Evolutionary conservation across 1,140 invertebrate species (phyloP).

Genomic region (Scaptodrosophila lebanonensis): DNA sequence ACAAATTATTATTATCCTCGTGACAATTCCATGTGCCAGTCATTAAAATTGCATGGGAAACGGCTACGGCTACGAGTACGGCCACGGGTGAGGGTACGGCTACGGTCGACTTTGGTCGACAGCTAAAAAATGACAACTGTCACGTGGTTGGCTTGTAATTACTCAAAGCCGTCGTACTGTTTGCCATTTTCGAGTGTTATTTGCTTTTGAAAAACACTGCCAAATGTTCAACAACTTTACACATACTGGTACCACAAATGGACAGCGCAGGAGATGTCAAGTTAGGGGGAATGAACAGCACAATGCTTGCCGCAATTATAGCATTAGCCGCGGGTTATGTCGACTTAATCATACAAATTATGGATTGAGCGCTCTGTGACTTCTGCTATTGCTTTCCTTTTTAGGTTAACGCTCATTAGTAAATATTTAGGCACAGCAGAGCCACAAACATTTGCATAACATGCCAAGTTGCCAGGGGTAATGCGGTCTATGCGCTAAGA

Average conservation of each 20-base stretch:
- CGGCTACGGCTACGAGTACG: too few relatives aligned
- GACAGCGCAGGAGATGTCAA: conserved; percentile 55
- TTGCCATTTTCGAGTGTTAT: conserved; percentile 18
- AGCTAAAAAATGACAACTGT: conserved; percentile 70
- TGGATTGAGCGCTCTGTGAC: conserved; percentile 13
- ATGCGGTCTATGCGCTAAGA: not conserved
- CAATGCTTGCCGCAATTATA: conserved; percentile 54
- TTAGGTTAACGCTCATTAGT: conserved; percentile 69
- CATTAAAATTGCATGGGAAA: conserved; percentile 49
- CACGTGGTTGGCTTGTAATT: conserved; percentile 54
- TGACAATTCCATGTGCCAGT: conserved; percentile 62
- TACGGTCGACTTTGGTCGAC: too few relatives aligned
- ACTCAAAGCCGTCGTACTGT: conserved; percentile 1
- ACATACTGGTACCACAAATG: conserved; percentile 39
- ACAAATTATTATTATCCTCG: conserved; percentile 66
- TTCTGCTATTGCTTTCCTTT: conserved; percentile 26
- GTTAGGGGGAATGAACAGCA: too few relatives aligned
- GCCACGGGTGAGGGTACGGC: too few relatives aligned
- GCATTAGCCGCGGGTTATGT: conserved; percentile 49
- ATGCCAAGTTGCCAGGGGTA: conserved; percentile 49
- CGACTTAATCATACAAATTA: conserved; percentile 56
- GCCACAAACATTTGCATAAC: conserved; percentile 56
- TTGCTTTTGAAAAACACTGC: conserved; percentile 41
- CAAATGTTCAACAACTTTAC: not conserved
- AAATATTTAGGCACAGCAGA: conserved; percentile 41